Evolutionary conservation across 2,888 invertebrate species (phyloP).

Genomic region (Andrena marginata): DNA sequence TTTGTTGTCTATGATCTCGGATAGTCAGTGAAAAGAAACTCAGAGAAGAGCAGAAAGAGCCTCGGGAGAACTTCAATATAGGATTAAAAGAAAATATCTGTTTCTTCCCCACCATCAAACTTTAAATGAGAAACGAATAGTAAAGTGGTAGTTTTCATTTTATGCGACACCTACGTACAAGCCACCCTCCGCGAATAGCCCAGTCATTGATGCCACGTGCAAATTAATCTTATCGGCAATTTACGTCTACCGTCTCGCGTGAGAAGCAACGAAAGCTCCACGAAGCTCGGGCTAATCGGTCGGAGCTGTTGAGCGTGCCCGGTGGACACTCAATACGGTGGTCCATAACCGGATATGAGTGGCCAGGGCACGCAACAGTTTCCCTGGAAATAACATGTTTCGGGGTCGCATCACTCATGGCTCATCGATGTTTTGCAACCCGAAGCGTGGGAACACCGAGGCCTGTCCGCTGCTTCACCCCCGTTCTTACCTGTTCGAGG

Average conservation of each 20-base stretch:
- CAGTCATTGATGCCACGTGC: too few species aligned
- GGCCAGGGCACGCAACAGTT: slow-evolving; percentile 65
- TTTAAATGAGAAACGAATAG: too few species aligned
- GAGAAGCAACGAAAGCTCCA: background rate
- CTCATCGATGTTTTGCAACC: slow-evolving; percentile 76
- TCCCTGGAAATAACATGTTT: slow-evolving; percentile 68
- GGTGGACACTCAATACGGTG: slow-evolving; percentile 44
- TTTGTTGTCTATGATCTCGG: too few species aligned
- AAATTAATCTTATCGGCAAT: background rate
- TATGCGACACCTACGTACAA: too few species aligned
- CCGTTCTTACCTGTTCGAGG: slow-evolving; percentile 78
- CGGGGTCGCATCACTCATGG: slow-evolving; percentile 53
- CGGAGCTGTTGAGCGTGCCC: background rate
- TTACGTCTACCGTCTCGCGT: background rate
- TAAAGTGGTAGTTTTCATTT: too few species aligned
- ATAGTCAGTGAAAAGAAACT: too few species aligned
- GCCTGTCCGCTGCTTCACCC: slow-evolving; percentile 58
- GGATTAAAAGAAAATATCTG: too few species aligned
- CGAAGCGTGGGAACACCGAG: slow-evolving; percentile 77
- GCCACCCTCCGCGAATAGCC: too few species aligned
- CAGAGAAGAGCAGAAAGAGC: too few species aligned
- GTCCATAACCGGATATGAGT: slow-evolving; percentile 69
- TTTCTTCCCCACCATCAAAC: too few species aligned
- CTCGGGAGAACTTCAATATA: too few species aligned
- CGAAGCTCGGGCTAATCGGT: background rate